Conservation (phyloP, 2,888 invertebrate species). For the Stenichneumon culpator region DNA sequence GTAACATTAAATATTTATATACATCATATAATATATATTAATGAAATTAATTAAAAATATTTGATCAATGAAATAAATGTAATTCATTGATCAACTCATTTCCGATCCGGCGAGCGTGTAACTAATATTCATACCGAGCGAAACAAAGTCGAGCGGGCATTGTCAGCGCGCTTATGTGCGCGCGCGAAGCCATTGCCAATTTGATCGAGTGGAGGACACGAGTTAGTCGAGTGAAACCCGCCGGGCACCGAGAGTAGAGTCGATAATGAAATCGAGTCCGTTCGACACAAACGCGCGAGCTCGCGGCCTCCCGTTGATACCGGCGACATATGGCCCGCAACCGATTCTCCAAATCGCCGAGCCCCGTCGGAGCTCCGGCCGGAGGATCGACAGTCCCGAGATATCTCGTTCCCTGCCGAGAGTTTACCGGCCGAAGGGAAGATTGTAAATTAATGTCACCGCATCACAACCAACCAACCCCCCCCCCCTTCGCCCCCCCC, state of each 20-base stretch:
- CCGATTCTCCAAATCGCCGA: constrained; percentile 42
- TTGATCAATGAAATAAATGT: too few relatives aligned
- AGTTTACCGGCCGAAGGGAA: constrained; percentile 50
- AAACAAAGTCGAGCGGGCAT: constrained; percentile 62
- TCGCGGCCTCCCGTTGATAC: constrained; percentile 53
- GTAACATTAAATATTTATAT: too few relatives aligned
- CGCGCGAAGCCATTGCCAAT: constrained; percentile 53
- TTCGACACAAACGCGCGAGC: constrained; percentile 57
- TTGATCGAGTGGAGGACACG: constrained; percentile 68
- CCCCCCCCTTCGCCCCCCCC: not conserved
- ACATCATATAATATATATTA: too few relatives aligned
- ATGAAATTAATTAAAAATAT: too few relatives aligned
- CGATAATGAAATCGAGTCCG: constrained; percentile 73
- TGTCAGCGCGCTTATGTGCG: not conserved
- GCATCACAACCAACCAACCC: constrained; percentile 9
- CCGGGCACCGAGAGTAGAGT: constrained; percentile 60
- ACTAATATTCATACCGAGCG: constrained; percentile 55
- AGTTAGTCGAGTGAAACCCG: constrained; percentile 64
- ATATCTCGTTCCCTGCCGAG: constrained; percentile 52
- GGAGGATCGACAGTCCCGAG: constrained; percentile 21
- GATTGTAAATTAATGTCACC: constrained; percentile 80
- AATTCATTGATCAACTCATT: too few relatives aligned
- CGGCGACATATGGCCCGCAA: constrained; percentile 64
- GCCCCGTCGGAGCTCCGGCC: constrained; percentile 26
- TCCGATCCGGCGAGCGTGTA: not conserved